Evolutionary conservation across 2,113 vertebrate species (phyloP), one percentile per base, ranked within the genome.

Genomic region (Otocyon megalotis): DNA sequence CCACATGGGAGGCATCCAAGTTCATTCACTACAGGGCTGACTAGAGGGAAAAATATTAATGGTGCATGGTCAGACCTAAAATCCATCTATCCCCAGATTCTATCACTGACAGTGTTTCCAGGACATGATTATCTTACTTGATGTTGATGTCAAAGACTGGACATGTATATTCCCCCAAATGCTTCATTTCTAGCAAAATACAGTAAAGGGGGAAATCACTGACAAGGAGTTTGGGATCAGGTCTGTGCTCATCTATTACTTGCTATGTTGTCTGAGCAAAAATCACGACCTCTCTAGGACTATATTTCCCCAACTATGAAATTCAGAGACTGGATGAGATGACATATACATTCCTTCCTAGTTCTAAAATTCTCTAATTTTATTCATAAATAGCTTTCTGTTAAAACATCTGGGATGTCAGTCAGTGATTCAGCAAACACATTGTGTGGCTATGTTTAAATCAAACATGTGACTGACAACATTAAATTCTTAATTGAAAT

Each of bases 321-420:
- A 77, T 83, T 84, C n/a, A 65, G 43, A 77, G 54, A 2, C n/a
- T 88, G 5, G 11, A 56, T 15, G 19, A 62, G 28, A 19, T 53
- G 53, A 76, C 10, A 48, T 22, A 63, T 8, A 53, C 12, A 54
- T 26, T 67, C 26, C 60, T 77, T 79, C 60, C 43, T 4, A 85
- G 9, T 30, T 56, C 56, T 93, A 87, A 95, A 86, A 81, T 86
- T 94, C 79, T 96, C 43, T 81, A 17, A 76, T 90, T 80, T 93
- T 82, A 74, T 79, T 89, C n/a, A 26, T 53, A 72, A 79, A 37
- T 56, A 81, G 43, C 43, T 96, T 83, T 84, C 90, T 93, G 62
- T 48, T 79, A 48, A 89, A 87, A 74, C 3, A 69, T 88, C 43
- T 80, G 60, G 37, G 48, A 72, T 88, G 26, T 50, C 17, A 50